phyloP scores from a whole-genome alignment of 1,140 invertebrate genomes.

The Nephotettix cincticeps region DNA sequence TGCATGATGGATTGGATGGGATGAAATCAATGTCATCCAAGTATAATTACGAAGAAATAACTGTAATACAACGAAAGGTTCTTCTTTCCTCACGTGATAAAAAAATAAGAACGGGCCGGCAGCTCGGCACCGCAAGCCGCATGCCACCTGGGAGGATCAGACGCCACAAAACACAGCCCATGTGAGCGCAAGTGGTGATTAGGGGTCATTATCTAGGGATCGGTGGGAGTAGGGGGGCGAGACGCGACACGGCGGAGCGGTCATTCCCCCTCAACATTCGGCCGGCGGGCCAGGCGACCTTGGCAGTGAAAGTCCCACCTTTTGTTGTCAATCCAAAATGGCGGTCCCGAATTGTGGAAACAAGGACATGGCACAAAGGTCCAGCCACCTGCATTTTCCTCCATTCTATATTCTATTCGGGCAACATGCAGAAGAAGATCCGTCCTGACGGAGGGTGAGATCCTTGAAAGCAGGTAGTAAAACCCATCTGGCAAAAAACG shows the following conservation, averaged over 20 bases:
- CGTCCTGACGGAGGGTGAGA: too few species aligned
- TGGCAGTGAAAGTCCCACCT: constrained; percentile 1
- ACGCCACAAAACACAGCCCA: background rate
- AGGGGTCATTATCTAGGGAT: constrained; percentile 5
- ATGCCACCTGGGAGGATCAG: background rate
- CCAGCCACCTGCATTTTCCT: background rate
- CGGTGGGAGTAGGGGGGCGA: background rate
- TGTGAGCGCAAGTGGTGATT: background rate
- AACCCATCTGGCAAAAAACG: too few species aligned
- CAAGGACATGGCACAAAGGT: background rate
- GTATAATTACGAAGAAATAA: too few species aligned
- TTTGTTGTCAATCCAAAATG: constrained; percentile 4
- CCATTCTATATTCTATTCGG: too few species aligned
- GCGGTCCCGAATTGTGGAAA: background rate
- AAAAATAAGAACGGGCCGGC: too few species aligned
- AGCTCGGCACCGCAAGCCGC: background rate
- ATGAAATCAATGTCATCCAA: too few species aligned
- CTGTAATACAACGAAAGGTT: too few species aligned
- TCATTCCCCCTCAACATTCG: background rate
- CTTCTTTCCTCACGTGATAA: too few species aligned
- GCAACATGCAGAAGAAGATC: too few species aligned
- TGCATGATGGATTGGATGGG: too few species aligned
- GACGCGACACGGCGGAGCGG: background rate
- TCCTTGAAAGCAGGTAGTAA: too few species aligned
- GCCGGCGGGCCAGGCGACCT: background rate